Percentiles rank a stretch among this genome's conserved stretches.
These are phyloP conservation scores for Thamnophis elegans DNA, from an alignment of 2,797 vertebrate genomes.

Conservation along the genomic window DNA sequence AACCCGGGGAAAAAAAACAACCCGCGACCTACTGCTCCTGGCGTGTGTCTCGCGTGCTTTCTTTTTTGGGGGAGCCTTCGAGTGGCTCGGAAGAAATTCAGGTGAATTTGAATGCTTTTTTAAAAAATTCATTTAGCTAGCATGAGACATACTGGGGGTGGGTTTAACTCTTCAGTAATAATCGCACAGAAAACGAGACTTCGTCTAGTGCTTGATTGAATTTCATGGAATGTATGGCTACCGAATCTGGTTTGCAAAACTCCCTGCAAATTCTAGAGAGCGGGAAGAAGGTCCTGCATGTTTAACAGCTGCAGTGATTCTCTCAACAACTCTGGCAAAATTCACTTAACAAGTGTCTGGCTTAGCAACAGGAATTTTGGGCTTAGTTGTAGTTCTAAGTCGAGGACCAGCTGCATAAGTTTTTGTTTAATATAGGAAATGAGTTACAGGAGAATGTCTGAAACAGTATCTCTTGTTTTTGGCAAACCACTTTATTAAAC, in stretches of 20 bases:
- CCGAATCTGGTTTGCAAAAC: neutral
- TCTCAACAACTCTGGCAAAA: too few species aligned
- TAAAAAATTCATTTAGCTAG: neutral
- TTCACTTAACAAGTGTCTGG: too few species aligned
- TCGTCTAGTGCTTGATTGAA: neutral
- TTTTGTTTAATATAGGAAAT: neutral
- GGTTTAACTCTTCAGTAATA: neutral
- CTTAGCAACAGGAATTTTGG: neutral
- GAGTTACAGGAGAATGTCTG: neutral
- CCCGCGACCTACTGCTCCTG: neutral
- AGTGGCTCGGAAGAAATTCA: neutral
- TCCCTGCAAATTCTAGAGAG: neutral
- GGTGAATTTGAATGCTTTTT: neutral
- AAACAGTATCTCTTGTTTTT: neutral
- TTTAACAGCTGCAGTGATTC: too few species aligned
- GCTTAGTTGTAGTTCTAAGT: neutral
- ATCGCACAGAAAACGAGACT: neutral
- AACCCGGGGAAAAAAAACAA: neutral
- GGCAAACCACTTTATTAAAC: neutral
- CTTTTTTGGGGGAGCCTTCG: rapidly evolving
- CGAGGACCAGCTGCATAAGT: neutral
- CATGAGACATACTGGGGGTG: neutral
- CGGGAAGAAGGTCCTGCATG: too few species aligned
- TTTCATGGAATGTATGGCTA: neutral
- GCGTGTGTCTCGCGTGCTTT: neutral